Base-by-base conservation (phyloP, 2,113 vertebrate genomes). In the mouse (Mus musculus) region DNA sequence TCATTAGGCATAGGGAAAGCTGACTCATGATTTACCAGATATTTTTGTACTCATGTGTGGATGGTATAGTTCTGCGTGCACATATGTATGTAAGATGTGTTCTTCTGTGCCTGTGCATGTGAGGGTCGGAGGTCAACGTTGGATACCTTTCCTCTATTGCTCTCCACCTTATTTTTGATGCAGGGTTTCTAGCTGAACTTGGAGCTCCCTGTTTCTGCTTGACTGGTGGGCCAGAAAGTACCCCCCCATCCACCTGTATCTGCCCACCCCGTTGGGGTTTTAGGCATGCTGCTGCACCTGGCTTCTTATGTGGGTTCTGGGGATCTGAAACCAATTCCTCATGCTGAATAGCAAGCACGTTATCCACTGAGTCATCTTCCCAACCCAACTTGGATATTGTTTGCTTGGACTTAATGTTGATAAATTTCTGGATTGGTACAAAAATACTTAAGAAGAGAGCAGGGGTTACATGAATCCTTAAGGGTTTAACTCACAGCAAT, bases 1-100 rank as follows among this genome's bases (percentile, higher is more conserved):
- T 96, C 28, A 46, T 67, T 77, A 92, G 71, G 54, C 67, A n/a
- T 33, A 78, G 56, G 73, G 56, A 94, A 88, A 52, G 56, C 22
- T 88, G 95, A 71, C 36, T 28, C 49, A 39, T 88, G 19, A 69
- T 78, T 95, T 88, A 63, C 73, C 61, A 88, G 89, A 12, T 10
- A 95, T 95, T 86, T 49, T 22, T 86, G 16, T 67, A 42, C 11
- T 19, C 42, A 67, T 67, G 26, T 69, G 42, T 20, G 30, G 42
- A 42, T 52, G 42, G 30, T 52, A 5, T 36, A 36, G 49, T 49
- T 86, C 36, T 67, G 7, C 19, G 36, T 8, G 30, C 10, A 49
- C 42, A 22, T 52, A 49, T 36, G 42, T 36, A 67, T 67, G 17
- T 28, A 36, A 69, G 63, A 46, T 49, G 46, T 3, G 30, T 28